A percentile compares a stretch with the other conserved stretches of the same genome.
Conservation (phyloP, 2,113 vertebrate genomes). For the Zosterops japonicus region DNA sequence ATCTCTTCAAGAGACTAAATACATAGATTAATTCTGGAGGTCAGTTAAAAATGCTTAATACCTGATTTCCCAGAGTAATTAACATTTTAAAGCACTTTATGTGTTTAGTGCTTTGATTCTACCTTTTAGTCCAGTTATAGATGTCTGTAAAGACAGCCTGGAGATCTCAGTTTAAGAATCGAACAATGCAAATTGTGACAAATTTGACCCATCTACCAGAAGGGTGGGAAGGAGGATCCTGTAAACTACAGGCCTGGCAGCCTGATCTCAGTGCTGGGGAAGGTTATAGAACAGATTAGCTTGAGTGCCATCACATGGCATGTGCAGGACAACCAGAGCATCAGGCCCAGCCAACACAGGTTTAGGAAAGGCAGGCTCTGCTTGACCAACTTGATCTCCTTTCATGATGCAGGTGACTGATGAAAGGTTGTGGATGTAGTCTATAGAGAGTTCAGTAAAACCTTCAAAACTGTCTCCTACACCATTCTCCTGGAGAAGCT, state of each 20-base stretch:
- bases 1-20: neutral
- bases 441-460: neutral
- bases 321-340: neutral
- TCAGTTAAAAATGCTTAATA: neutral
- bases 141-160: neutral
- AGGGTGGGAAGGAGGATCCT: neutral
- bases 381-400: neutral
- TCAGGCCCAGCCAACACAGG: neutral
- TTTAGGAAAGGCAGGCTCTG: neutral
- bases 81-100: neutral
- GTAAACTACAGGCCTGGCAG: neutral
- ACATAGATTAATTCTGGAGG: neutral
- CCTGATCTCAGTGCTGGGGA: neutral
- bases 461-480: neutral
- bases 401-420: neutral
- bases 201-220: neutral
- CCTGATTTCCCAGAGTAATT: neutral
- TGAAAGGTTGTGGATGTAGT: neutral
- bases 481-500: neutral
- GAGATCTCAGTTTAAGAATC: neutral
- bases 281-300: neutral
- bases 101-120: neutral
- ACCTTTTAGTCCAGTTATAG: neutral
- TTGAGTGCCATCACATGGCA: neutral
- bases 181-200: neutral